These are phyloP conservation scores for Dinoponera quadriceps DNA, from an alignment of 1,140 invertebrate genomes.

Conservation along the genomic window DNA sequence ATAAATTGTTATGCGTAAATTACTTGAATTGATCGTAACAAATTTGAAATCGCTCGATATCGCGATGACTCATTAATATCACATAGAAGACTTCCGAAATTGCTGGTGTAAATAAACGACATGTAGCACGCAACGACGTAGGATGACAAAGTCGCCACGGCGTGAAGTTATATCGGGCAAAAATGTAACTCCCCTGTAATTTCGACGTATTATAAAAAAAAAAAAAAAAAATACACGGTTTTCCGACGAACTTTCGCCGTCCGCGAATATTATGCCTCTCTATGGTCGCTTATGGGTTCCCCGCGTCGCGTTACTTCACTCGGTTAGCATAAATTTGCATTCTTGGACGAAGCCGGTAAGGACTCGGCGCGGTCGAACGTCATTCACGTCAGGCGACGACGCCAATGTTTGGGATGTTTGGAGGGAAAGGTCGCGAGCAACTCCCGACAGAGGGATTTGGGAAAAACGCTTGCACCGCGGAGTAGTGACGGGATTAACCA, in stretches of 20 bases:
- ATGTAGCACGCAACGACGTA: neutral
- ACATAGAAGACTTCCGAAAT: neutral
- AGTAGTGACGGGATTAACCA: neutral
- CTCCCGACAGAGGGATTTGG: neutral
- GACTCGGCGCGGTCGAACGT: conserved; percentile 38
- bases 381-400: conserved; percentile 41
- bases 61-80: neutral
- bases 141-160: neutral
- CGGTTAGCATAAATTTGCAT: conserved; percentile 73
- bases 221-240: conserved; percentile 16
- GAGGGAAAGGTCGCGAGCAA: conserved; percentile 14
- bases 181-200: neutral
- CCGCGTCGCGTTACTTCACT: conserved; percentile 61
- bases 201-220: conserved; percentile 6
- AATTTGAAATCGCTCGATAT: neutral
- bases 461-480: conserved; percentile 23
- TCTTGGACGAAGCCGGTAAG: conserved; percentile 37
- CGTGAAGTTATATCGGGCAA: neutral
- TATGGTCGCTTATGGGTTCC: conserved; percentile 50
- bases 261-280: conserved; percentile 52
- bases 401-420: conserved; percentile 47
- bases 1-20: no score
- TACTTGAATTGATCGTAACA: neutral
- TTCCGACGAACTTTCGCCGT: conserved; percentile 57
- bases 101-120: neutral